Conservation (phyloP, 2,888 invertebrate genomes). For the Lasioglossum villosulum region DNA sequence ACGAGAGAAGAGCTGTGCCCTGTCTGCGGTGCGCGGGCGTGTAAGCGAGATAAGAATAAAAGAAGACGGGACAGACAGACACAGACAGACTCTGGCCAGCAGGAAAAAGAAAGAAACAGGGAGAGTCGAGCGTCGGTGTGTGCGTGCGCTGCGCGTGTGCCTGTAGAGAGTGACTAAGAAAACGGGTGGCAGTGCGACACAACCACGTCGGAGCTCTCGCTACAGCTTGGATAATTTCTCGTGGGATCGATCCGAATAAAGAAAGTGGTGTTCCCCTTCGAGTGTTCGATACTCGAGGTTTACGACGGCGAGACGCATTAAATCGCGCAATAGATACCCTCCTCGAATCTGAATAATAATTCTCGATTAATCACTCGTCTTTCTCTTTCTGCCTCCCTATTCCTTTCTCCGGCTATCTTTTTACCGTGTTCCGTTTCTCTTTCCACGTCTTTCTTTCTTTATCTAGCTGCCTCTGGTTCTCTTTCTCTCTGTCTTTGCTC, state of each 20-base stretch:
- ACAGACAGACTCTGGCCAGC: neutral
- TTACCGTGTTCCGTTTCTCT: conserved; percentile 22
- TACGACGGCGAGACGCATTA: neutral
- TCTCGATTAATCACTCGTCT: neutral
- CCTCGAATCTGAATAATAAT: neutral
- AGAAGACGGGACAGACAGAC: neutral
- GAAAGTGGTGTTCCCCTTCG: neutral
- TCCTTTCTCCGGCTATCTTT: conserved; percentile 15
- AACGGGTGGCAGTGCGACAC: conserved; percentile 25
- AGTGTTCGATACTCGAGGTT: neutral
- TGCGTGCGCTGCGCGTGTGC: conserved; percentile 18
- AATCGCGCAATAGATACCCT: neutral
- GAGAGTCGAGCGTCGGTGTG: conserved; percentile 12
- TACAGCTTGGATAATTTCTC: neutral
- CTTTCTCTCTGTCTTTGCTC: neutral
- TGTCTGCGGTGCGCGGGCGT: conserved; percentile 30
- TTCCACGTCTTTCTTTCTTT: neutral
- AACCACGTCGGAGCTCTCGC: conserved; percentile 4
- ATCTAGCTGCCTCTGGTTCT: neutral
- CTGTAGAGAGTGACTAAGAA: conserved; percentile 15
- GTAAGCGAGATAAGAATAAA: conserved; percentile 46
- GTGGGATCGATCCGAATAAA: conserved; percentile 30
- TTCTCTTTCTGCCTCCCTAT: neutral
- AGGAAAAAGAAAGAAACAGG: conserved; percentile 5
- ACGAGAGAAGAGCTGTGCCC: conserved; percentile 39